These are phyloP conservation scores for Pachyuromys duprasi DNA, from an alignment of 2,797 vertebrate species.

Conservation along the genomic window DNA sequence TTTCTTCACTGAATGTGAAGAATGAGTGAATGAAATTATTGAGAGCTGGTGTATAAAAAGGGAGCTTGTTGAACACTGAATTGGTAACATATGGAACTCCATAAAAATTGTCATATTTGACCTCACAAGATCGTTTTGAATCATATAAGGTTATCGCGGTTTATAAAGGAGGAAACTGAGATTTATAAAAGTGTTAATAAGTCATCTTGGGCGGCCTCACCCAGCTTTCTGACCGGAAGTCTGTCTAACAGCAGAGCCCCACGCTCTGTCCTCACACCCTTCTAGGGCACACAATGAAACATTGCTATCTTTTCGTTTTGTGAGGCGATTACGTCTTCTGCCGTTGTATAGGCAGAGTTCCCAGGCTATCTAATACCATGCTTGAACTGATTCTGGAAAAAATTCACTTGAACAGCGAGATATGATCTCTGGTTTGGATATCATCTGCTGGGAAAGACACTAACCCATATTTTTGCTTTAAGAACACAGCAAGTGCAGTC, in stretches of 20 bases:
- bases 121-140: constrained; percentile 44
- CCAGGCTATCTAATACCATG: background rate
- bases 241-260: background rate
- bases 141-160: background rate
- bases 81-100: background rate
- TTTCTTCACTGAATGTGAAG: constrained; percentile 25
- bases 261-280: background rate
- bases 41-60: background rate
- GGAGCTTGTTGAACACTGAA: constrained; percentile 17
- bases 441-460: background rate
- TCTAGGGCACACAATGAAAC: background rate
- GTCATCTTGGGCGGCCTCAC: background rate
- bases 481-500: background rate
- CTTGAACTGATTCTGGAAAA: constrained; percentile 11
- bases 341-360: background rate
- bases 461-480: background rate
- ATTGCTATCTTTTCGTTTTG: constrained; percentile 29
- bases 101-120: constrained; percentile 11
- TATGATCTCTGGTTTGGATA: background rate
- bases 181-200: background rate
- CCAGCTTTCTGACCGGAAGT: constrained; percentile 47
- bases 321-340: background rate
- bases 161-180: background rate
- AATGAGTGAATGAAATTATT: constrained; percentile 32
- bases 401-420: background rate